Evolutionary conservation across 2,797 vertebrate genomes (phyloP).

Genomic region (Petrocephalus sullivani): DNA sequence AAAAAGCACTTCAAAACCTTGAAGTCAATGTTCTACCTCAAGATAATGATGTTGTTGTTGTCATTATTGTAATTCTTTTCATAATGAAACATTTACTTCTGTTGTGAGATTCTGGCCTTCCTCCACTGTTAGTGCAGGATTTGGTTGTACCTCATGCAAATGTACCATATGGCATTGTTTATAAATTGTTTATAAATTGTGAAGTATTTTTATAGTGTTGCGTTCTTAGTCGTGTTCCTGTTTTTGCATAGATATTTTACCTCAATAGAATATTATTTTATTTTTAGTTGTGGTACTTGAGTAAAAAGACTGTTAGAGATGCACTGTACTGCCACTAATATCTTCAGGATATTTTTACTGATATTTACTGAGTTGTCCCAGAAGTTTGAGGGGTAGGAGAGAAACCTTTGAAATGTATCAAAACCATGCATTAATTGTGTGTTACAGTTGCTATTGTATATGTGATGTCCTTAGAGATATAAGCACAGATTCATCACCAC

Average conservation of each 20-base stretch:
- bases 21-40: conserved; percentile 96
- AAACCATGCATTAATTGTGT: not conserved
- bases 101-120: conserved; percentile 45
- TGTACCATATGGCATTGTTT: conserved; percentile 50
- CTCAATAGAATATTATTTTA: conserved; percentile 25
- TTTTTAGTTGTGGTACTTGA: conserved; percentile 36
- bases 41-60: conserved; percentile 50
- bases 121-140: conserved; percentile 51
- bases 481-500: conserved; percentile 52
- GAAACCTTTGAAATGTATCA: not conserved
- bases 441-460: conserved; percentile 16
- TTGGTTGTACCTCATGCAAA: conserved; percentile 59
- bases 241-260: conserved; percentile 30
- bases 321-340: conserved; percentile 47
- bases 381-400: not conserved
- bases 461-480: conserved; percentile 30
- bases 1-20: conserved; percentile 91
- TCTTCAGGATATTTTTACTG: conserved; percentile 37
- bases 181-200: conserved; percentile 42
- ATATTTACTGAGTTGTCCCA: conserved; percentile 8
- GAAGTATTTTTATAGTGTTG: conserved; percentile 48
- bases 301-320: conserved; percentile 49
- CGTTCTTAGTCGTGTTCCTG: conserved; percentile 18
- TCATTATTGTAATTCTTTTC: conserved; percentile 52
- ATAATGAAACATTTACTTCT: conserved; percentile 17